Percentiles rank a stretch among this genome's conserved stretches.
Conservation (phyloP, 2,888 invertebrate genomes). For the Boloria euphrosyne region DNA sequence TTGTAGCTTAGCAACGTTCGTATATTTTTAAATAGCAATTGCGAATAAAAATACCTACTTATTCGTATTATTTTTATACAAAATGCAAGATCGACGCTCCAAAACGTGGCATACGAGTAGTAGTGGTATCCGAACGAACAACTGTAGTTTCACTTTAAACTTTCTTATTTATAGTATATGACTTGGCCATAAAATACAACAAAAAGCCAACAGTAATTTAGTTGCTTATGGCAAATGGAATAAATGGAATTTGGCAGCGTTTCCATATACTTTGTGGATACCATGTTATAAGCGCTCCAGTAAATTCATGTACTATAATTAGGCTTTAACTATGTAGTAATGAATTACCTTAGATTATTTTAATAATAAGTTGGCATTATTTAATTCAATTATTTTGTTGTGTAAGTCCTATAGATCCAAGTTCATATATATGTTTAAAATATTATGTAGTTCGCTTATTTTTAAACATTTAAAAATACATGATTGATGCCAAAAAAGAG, state of each 20-base stretch:
- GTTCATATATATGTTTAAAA: no score
- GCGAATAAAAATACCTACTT: no score
- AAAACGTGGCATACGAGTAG: slow-evolving; percentile 35
- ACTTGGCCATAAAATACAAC: slow-evolving; percentile 19
- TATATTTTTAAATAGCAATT: no score
- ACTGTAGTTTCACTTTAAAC: slow-evolving; percentile 31
- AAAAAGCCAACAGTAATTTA: slow-evolving; percentile 23
- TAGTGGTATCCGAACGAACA: slow-evolving; percentile 31
- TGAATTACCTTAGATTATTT: background rate
- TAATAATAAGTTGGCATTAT: background rate
- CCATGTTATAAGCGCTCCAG: background rate
- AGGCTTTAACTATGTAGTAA: background rate
- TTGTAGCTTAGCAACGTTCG: no score
- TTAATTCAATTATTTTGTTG: background rate
- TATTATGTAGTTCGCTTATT: no score
- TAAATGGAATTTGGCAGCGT: slow-evolving; percentile 27
- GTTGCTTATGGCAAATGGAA: slow-evolving; percentile 27
- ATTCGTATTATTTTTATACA: slow-evolving; percentile 31
- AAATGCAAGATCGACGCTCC: slow-evolving; percentile 36
- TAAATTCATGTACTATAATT: background rate
- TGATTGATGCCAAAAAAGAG: no score
- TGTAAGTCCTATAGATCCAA: no score
- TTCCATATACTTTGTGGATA: slow-evolving; percentile 3
- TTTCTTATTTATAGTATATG: slow-evolving; percentile 21
- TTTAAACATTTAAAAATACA: no score